Conservation (phyloP, 1,140 invertebrate genomes). For the Drosophila littoralis region DNA sequence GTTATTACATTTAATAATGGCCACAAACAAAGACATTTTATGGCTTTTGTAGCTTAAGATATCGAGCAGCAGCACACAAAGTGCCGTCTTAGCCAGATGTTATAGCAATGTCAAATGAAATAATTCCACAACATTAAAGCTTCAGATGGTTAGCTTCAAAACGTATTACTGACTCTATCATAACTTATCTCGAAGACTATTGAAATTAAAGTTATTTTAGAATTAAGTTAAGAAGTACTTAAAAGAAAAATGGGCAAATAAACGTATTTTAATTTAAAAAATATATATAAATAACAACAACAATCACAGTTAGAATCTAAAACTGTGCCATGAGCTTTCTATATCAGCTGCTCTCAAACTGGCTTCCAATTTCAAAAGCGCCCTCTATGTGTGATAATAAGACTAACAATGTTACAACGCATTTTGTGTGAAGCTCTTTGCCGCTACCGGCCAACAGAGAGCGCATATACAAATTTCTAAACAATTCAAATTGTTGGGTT, state of each 20-base stretch:
- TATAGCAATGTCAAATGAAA: not conserved
- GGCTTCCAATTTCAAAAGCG: not conserved
- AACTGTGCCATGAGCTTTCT: not conserved
- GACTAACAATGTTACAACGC: not conserved
- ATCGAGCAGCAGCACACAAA: not conserved
- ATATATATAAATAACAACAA: not conserved
- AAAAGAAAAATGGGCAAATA: too few relatives aligned
- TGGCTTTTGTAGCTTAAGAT: not conserved
- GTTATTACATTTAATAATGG: slow-evolving; percentile 30
- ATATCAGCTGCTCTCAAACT: not conserved
- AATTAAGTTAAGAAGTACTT: too few relatives aligned
- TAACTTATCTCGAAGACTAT: too few relatives aligned
- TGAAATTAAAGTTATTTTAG: too few relatives aligned
- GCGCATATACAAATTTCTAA: not conserved
- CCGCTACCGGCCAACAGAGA: slow-evolving; percentile 18
- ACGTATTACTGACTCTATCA: too few relatives aligned
- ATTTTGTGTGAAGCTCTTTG: not conserved
- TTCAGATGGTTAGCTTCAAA: not conserved
- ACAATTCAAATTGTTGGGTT: too few relatives aligned
- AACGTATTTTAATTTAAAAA: too few relatives aligned
- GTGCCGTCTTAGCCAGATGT: not conserved
- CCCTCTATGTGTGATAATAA: slow-evolving; percentile 13
- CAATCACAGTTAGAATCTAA: not conserved
- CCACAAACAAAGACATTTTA: slow-evolving; percentile 28
- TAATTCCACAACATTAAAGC: not conserved